Base-by-base conservation (phyloP, 2,888 invertebrate species). In the Heteromurus nitidus region DNA sequence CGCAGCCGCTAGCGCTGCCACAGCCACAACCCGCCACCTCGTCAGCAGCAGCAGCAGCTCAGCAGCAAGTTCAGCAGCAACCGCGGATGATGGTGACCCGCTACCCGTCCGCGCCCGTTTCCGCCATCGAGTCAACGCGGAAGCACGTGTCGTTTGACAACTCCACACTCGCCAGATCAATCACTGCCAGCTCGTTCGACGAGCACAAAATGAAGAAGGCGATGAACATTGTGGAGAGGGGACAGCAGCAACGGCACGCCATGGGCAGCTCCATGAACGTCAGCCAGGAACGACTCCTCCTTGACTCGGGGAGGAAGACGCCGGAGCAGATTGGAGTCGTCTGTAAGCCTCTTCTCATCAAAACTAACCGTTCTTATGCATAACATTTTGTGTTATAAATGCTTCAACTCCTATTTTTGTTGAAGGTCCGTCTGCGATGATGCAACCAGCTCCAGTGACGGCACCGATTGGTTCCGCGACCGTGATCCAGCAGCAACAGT, bases 91-190 rank as follows among this genome's bases (percentile, higher is more conserved):
- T 64, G 22, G 79, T 70, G 30, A 53, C 79, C 30, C 70, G 86
- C 20, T 86, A 86, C 65, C 84, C 86, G 9, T 86, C 85, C n/a
- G 85, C 85, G 22, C 86, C 86, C 18, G 79, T 85, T 50, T 80
- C 84, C 30, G 81, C 84, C 55, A 84, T 84, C 22, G 82, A 85
- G 42, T 82, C 83, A 0, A 83, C 84, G 7, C 50, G 85, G 84
- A 96, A 96, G 89, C 96, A 96, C 89, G 96, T 96, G 42, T 96
- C 95, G 88, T 96, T 96, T 79, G 89, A 89, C 77, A 87, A 87
- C n/a, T 86, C 88, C 0, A 88, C 88, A 7, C 82, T 85, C 16
- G 82, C 83, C 18, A 72, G 85, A 44, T 83, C 82, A 20, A 84
- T 84, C 47, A 85, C 86, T 26, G 76, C 85, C 55, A 84, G 82